These are phyloP conservation scores for Smittia aterrima DNA, from an alignment of 2,888 invertebrate species.

Conservation along the genomic window DNA sequence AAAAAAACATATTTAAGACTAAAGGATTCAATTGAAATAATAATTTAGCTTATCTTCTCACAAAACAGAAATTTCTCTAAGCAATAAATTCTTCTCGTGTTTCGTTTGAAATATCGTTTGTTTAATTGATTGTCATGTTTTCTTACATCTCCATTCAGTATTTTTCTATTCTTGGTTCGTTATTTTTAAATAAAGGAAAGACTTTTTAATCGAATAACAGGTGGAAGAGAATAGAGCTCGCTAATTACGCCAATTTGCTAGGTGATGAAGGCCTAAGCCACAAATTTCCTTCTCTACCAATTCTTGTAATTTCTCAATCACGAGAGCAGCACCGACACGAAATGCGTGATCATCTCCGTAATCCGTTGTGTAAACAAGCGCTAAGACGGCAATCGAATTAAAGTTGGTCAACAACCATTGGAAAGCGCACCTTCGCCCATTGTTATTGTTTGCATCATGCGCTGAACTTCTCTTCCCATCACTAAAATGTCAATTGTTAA, in stretches of 20 bases:
- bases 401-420: constrained; percentile 39
- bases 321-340: constrained; percentile 4
- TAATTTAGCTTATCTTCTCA: too few species aligned
- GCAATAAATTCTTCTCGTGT: not conserved
- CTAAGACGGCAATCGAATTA: constrained; percentile 32
- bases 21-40: too few species aligned
- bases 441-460: constrained; percentile 32
- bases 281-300: constrained; percentile 5
- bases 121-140: constrained; percentile 41
- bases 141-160: not conserved
- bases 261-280: not conserved
- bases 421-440: not conserved
- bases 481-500: not conserved
- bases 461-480: not conserved
- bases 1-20: too few species aligned
- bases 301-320: constrained; percentile 24
- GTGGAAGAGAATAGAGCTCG: not conserved
- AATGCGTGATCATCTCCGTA: constrained; percentile 4
- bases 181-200: not conserved
- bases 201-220: not conserved
- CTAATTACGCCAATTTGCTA: constrained; percentile 12
- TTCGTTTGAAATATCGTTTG: constrained; percentile 33
- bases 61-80: not conserved
- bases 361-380: constrained; percentile 29
- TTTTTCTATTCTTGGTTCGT: not conserved